These are phyloP conservation scores for Spodoptera littoralis DNA, from an alignment of 2,888 invertebrate genomes.

Conservation along the genomic window DNA sequence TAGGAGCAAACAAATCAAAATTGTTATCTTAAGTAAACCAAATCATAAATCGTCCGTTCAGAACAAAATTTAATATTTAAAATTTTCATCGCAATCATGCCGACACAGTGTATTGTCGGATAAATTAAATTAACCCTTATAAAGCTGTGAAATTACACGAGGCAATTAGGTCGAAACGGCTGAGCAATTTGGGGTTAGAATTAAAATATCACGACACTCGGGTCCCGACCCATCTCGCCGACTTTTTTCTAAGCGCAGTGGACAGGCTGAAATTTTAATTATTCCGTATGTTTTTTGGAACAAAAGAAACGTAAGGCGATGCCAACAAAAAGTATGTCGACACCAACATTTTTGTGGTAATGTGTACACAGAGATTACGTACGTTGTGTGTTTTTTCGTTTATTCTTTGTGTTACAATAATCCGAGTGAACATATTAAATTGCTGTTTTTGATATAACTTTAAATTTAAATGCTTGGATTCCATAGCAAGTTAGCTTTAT, in stretches of 20 bases:
- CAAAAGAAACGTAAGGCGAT: slow-evolving; percentile 68
- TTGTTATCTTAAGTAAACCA: slow-evolving; percentile 4
- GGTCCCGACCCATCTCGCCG: slow-evolving; percentile 46
- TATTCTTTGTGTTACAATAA: not conserved
- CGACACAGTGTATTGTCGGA: slow-evolving; percentile 66
- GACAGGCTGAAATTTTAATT: slow-evolving; percentile 71
- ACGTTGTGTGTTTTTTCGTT: slow-evolving; percentile 8
- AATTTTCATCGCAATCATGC: slow-evolving; percentile 57
- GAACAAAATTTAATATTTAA: slow-evolving; percentile 48
- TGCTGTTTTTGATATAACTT: not conserved
- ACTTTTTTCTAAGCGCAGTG: slow-evolving; percentile 60
- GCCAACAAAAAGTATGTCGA: slow-evolving; percentile 48
- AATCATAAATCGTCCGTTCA: slow-evolving; percentile 19
- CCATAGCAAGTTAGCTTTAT: too few relatives aligned
- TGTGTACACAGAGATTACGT: slow-evolving; percentile 29
- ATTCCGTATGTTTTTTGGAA: slow-evolving; percentile 61
- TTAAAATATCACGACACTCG: slow-evolving; percentile 72
- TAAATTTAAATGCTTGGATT: not conserved
- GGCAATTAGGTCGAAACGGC: slow-evolving; percentile 76
- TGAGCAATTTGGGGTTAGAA: slow-evolving; percentile 74
- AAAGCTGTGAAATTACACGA: slow-evolving; percentile 75
- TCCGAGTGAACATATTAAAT: not conserved
- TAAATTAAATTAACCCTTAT: slow-evolving; percentile 79
- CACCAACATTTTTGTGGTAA: slow-evolving; percentile 39
- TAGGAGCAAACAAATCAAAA: not conserved